These are phyloP conservation scores for Enteromius afrohamiltoni DNA, from an alignment of 2,797 vertebrate genomes.

Conservation along the genomic window DNA sequence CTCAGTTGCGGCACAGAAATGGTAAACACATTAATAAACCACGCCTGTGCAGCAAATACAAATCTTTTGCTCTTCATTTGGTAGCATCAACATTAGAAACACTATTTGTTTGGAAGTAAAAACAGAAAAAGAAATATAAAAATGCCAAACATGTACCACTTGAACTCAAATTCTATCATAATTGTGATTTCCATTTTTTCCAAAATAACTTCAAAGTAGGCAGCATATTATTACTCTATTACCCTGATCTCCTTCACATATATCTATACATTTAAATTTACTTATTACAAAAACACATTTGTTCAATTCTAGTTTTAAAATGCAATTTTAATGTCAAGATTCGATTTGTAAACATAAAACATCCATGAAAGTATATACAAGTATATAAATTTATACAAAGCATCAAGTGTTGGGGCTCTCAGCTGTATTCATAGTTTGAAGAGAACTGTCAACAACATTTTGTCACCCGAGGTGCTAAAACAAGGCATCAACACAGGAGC, in stretches of 20 bases:
- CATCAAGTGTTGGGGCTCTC: background rate
- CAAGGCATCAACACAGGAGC: conserved; percentile 28
- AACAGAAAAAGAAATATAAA: background rate
- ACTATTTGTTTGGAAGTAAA: background rate
- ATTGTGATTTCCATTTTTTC: background rate
- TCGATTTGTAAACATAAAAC: background rate
- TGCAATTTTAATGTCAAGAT: background rate
- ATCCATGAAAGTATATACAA: background rate
- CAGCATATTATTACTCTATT: background rate
- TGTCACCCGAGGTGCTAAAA: conserved; percentile 31
- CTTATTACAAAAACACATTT: background rate
- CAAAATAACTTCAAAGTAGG: conserved; percentile 3
- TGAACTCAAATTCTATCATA: background rate
- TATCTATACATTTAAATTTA: background rate
- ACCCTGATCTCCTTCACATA: background rate
- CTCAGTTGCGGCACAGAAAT: background rate
- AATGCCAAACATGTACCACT: background rate
- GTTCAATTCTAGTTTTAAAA: conserved; percentile 29
- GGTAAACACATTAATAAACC: background rate
- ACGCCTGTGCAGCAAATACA: background rate
- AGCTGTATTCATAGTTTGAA: background rate
- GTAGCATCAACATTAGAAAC: background rate
- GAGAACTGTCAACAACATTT: conserved; percentile 37
- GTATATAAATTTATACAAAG: background rate
- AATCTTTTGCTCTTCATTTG: background rate